Evolutionary conservation across 2,113 vertebrate genomes (phyloP).

Genomic region (Oryctolagus cuniculus): mOryCun1.1 NC_091444.1:105001-105500

Average conservation of each 20-base stretch:
- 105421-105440: too few relatives aligned
- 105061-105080: slow-evolving; percentile 12
- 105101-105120: neutral
- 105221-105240: neutral
- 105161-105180: neutral
- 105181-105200: slow-evolving; percentile 50
- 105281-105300: neutral
- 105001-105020: neutral
- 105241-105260: neutral
- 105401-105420: too few relatives aligned
- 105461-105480: too few relatives aligned
- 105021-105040: slow-evolving; percentile 1
- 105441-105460: too few relatives aligned
- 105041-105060: neutral
- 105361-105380: too few relatives aligned
- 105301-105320: too few relatives aligned
- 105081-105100: neutral
- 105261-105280: slow-evolving; percentile 53
- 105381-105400: too few relatives aligned
- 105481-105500: too few relatives aligned
- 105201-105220: neutral
- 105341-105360: too few relatives aligned
- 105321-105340: too few relatives aligned
- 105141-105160: slow-evolving; percentile 15
- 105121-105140: neutral